Evolutionary conservation across 2,888 invertebrate genomes (phyloP), one percentile per base, ranked within the genome.

Genomic region (Pharmacophagus antenor): DNA sequence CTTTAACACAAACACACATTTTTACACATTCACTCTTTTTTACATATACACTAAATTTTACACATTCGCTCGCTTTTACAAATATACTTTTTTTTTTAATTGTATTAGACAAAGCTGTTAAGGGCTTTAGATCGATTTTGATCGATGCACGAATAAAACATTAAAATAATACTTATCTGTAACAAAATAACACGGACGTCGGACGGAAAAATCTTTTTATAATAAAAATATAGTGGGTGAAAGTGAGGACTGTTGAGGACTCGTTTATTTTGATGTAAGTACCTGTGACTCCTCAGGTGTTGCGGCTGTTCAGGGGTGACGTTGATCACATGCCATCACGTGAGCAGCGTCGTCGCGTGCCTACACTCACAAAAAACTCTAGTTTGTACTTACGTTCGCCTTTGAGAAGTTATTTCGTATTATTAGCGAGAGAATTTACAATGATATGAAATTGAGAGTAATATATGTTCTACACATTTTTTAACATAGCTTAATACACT

Each of bases 151-250:
- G n/a, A n/a, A n/a, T n/a, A n/a, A n/a, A n/a, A 15, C 12, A 15
- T 54, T 15, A 12, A 7, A 20, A 31, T 47, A n/a, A 52, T 52
- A 49, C 48, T 42, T 48, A 17, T 21, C 5, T 2, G 42, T n/a
- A 42, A 42, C 2, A 15, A 18, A 8, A 18, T 4, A 20, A n/a
- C n/a, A n/a, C n/a, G n/a, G n/a, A n/a, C n/a, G n/a, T n/a, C n/a
- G n/a, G n/a, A n/a, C n/a, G n/a, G n/a, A n/a, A n/a, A n/a, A n/a
- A 21, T 18, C n/a, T 37, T 1, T 15, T 37, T n/a, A n/a, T 5
- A n/a, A 37, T 5, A 31, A 27, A 37, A n/a, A 2, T n/a, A 15
- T 15, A 1, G 1, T 4, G 10, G n/a, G n/a, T 37, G 37, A 37
- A 37, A 37, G 37, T 37, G 6, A 37, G n/a, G n/a, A 37, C n/a